Percentiles rank a stretch among this genome's conserved stretches.
Evolutionary conservation across 35 echinoderm and acorn worm species (phyloP).

Genomic region (Amphiura filiformis): DNA sequence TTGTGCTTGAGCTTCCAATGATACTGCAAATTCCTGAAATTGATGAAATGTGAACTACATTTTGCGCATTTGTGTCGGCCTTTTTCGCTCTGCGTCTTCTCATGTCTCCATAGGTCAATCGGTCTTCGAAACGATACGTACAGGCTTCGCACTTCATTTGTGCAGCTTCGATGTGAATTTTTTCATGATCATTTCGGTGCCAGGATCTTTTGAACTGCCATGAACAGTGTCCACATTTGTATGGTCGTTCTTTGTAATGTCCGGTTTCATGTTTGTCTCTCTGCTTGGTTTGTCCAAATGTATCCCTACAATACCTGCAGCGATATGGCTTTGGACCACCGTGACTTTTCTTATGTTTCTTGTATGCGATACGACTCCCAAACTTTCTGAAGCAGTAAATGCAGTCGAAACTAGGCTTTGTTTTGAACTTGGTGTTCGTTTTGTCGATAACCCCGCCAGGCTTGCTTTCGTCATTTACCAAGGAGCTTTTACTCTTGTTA

Average conservation of each 20-base stretch:
- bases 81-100: not conserved
- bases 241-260: not conserved
- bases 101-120: not conserved
- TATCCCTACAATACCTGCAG: not conserved
- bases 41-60: not conserved
- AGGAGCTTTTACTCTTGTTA: too few species aligned
- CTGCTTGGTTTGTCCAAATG: not conserved
- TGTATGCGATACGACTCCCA: not conserved
- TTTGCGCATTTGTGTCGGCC: not conserved
- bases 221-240: not conserved
- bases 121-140: not conserved
- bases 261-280: not conserved
- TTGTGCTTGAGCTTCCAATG: not conserved
- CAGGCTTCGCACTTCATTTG: not conserved
- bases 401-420: not conserved
- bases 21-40: not conserved
- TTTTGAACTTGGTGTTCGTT: too few species aligned
- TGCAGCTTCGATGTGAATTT: not conserved
- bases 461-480: too few species aligned
- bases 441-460: too few species aligned
- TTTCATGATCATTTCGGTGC: not conserved
- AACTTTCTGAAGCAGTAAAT: not conserved
- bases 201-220: not conserved
- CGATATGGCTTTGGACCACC: not conserved
- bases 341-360: not conserved